Conservation (phyloP, 2,113 vertebrate genomes). For the Lepus timidus region DNA sequence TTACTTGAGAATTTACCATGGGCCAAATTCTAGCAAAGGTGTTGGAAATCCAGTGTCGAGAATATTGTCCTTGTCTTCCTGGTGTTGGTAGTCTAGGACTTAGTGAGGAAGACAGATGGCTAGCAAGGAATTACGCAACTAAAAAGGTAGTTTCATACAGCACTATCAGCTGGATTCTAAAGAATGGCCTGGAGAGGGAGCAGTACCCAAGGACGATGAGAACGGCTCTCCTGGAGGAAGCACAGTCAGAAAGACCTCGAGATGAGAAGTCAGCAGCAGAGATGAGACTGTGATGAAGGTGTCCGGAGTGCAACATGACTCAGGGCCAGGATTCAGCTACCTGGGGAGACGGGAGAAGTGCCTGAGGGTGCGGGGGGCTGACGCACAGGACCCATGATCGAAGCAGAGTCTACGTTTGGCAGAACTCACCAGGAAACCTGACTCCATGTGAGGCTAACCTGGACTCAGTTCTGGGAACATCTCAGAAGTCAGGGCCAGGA, state of each 20-base stretch:
- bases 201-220: background rate
- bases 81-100: background rate
- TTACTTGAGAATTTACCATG: background rate
- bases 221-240: background rate
- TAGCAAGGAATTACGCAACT: background rate
- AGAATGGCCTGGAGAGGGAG: background rate
- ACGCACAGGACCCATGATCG: background rate
- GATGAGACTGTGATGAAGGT: background rate
- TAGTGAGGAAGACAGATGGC: background rate
- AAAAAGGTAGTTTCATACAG: background rate
- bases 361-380: background rate
- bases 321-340: background rate
- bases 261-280: background rate
- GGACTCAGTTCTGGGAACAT: background rate
- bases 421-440: background rate
- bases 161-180: background rate
- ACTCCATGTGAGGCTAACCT: background rate
- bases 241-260: background rate
- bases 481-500: conserved; percentile 1
- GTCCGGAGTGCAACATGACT: background rate
- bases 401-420: background rate
- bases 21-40: background rate
- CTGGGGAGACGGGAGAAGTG: background rate
- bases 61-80: background rate
- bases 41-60: background rate